Evolutionary conservation across 2,888 invertebrate genomes (phyloP), one percentile per base, ranked within the genome.

Genomic region (Thera britannica): DNA sequence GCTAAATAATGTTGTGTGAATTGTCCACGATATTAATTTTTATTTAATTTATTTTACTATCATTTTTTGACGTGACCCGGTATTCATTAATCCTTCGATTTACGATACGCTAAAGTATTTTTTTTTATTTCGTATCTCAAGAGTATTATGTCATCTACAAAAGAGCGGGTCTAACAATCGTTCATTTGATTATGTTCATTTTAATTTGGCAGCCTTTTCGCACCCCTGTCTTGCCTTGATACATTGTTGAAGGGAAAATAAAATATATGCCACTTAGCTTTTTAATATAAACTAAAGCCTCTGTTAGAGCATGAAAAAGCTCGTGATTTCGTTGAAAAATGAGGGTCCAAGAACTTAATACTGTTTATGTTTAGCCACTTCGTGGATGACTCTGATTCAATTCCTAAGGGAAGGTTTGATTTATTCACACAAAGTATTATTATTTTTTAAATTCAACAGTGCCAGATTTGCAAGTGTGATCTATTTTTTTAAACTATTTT

Each of bases 141-240:
- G 6, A 38, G 38, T 5, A 38, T 23, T 23, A 23, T 23, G 23
- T 23, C 44, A 9, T 9, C 9, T 46, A 1, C 9, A 46, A 46
- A 46, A 46, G 46, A 59, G 9, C 23, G 36, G 54, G 54, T 81
- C 83, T 83, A 83, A 63, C 85, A 86, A 89, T 89, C 89, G 85
- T 86, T 90, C 87, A 88, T 23, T 23, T 23, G 0, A 23, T 23
- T 23, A 84, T 86, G 87, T 86, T 88, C 86, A 87, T 89, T 90
- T 88, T 90, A 87, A 88, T 89, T 88, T 85, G 82, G 79, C 78
- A 83, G 87, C 86, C 88, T 83, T 86, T 89, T 87, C 86, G 80
- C 85, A 90, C 91, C 91, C 91, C 87, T 86, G 90, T 90, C 90
- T 90, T 81, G 82, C 69, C 85, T 84, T 91, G 90, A 90, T 90